Conservation (phyloP, 2,888 invertebrate species). For the Alitta virens region DNA sequence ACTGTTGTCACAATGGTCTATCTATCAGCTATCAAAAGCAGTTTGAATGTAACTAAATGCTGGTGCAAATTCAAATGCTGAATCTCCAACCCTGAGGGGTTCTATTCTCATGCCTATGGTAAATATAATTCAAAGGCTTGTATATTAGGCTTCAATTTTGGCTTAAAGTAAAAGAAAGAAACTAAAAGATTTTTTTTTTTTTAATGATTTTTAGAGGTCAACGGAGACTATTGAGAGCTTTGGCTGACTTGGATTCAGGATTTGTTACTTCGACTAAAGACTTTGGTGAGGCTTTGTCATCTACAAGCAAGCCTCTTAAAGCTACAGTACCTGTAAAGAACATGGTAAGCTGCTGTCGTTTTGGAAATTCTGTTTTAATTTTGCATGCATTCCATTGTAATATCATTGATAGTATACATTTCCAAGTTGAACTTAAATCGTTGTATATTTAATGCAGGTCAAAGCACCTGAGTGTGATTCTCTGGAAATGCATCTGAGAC, state of each 20-base stretch:
- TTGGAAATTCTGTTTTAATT: no score
- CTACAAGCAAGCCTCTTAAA: constrained; percentile 9
- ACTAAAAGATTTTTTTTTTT: no score
- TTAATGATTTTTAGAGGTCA: constrained; percentile 49
- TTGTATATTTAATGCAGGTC: neutral
- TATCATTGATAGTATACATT: neutral
- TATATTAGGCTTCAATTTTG: no score
- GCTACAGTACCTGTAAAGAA: constrained; percentile 11
- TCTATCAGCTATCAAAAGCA: no score
- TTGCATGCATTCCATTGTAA: no score
- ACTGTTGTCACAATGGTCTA: no score
- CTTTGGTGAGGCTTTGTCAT: neutral
- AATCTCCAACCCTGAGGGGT: no score
- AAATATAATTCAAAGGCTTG: no score
- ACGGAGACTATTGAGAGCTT: constrained; percentile 40
- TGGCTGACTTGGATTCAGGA: constrained; percentile 41
- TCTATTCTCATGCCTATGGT: no score
- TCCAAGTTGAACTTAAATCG: neutral
- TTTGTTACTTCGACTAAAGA: neutral
- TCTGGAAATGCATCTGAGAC: constrained; percentile 25
- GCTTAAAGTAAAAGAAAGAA: no score
- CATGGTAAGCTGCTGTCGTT: constrained; percentile 8
- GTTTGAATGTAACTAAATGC: no score
- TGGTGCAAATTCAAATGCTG: no score
- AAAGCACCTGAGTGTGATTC: neutral